Evolutionary conservation across 2,888 invertebrate species (phyloP), one percentile per base, ranked within the genome.

Genomic region (Andrena bucephala): DNA sequence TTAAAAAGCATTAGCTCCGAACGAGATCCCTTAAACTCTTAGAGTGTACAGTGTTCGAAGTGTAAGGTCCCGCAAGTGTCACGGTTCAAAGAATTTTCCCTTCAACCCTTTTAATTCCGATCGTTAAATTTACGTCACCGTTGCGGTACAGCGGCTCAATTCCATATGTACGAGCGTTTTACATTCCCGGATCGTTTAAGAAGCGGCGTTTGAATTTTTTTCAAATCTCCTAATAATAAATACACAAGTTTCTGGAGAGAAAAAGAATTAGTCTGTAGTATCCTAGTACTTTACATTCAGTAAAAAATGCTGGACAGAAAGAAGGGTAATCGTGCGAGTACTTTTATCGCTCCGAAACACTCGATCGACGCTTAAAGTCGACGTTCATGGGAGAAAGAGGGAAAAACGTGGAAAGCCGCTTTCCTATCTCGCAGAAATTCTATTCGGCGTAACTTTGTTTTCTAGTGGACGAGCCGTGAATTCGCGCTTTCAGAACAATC

Each of bases 61-160:
- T 10, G 57, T 16, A 31, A 70, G 60, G 48, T 36, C 36, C 8
- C 42, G 16, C 29, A 10, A 67, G 31, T 36, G n/a, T 54, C 52
- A 59, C 48, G 62, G 68, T 74, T 74, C 74, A 65, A 16, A 7
- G 57, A 65, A 69, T 79, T 70, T 70, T 31, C 69, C 5, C 65
- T 24, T 31, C 54, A 52, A 81, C 74, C 65, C 74, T 69, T 66
- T 36, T 74, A 70, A 74, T 81, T 81, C 82, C 81, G 81, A 81
- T 81, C 81, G 81, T 81, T 81, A 81, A 81, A 81, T n/a, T 52
- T 68, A 81, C 81, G 72, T 81, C 72, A 81, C 29, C 59, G 24
- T 70, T 36, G 70, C 36, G 79, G 27, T 70, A 65, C 69, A 77
- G 54, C 29, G 36, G 48, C 27, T 52, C 29, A 4, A 20, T 31